Base-by-base conservation (phyloP, 2,113 vertebrate genomes). In the Phalacrocorax brasilianus region DNA sequence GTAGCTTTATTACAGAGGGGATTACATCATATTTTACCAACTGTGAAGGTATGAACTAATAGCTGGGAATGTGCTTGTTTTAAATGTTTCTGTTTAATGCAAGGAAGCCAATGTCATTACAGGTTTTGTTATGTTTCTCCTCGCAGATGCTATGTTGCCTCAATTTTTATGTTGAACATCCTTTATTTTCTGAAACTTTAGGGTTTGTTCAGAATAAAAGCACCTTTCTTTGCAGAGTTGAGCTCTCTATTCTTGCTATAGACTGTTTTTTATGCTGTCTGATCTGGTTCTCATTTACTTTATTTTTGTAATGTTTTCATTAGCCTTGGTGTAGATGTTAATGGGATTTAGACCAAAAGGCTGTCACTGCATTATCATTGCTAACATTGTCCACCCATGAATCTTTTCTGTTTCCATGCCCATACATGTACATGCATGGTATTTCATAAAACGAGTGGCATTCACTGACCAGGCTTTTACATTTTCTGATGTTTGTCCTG, bases 341-440 rank as follows among this genome's bases (percentile, higher is more conserved):
- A 44, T 68, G 56, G 92, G 20, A 68, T 55, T 82, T 35, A 68
- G 18, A 74, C 14, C 0, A 0, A 17, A 80, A 38, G 14, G 10
- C 11, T 86, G 17, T 67, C 52, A 40, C 19, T 58, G 9, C 6
- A 12, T 85, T 85, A 33, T 40, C 30, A 33, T 24, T 75, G 38
- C 4, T 74, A 27, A 47, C 13, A 8, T 21, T 71, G 26, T 52
- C 35, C 28, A 78, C 9, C 9, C 0, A 0, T 59, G 14, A 75
- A 44, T 58, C 17, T 77, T 83, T 73, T 61, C 45, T 71, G 40
- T n/a, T 88, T 71, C 47, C 9, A 9, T 62, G n/a, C 5, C 14
- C 26, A 5, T 38, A 22, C 1, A 1, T 0, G 0, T 12, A 72
- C 7, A 49, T 1, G 1, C 14, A 47, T 1, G 2, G 15, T 26